A percentile compares a stretch with the other conserved stretches of the same genome.
Evolutionary conservation across 2,797 vertebrate species (phyloP).

Genomic region (Crax fasciolata): DNA sequence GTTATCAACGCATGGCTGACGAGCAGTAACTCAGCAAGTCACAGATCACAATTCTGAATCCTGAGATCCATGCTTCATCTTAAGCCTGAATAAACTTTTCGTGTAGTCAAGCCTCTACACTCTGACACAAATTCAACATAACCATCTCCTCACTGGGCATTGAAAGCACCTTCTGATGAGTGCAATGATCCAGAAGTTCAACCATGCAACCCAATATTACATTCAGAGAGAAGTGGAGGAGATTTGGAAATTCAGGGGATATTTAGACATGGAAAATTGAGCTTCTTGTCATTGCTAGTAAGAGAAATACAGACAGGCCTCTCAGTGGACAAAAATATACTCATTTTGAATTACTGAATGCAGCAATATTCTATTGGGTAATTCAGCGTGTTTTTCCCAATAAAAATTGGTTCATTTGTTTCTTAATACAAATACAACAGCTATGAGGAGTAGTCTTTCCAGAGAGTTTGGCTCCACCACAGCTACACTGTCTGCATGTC

Average conservation of each 20-base stretch:
- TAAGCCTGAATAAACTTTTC: neutral
- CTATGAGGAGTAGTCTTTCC: neutral
- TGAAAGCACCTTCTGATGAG: neutral
- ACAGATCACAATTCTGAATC: neutral
- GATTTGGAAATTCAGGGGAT: conserved; percentile 1
- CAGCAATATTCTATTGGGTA: neutral
- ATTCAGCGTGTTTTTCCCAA: neutral
- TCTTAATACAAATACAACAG: neutral
- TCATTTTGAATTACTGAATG: neutral
- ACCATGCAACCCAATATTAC: neutral
- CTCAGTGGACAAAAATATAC: neutral
- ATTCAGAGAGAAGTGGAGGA: neutral
- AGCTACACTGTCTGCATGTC: neutral
- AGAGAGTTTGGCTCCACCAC: neutral
- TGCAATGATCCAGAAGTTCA: conserved; percentile 19
- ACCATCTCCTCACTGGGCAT: neutral
- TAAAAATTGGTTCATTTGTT: neutral
- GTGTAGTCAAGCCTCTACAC: neutral
- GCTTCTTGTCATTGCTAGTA: neutral
- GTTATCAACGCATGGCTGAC: accelerated
- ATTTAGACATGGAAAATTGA: conserved; percentile 6
- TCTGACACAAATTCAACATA: neutral
- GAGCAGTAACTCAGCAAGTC: neutral
- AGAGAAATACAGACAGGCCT: neutral
- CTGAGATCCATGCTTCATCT: neutral